A percentile compares a stretch with the other conserved stretches of the same genome.
Conservation (phyloP, 35 echinoderm and acorn worm species). For the Chiridota heheva region DNA sequence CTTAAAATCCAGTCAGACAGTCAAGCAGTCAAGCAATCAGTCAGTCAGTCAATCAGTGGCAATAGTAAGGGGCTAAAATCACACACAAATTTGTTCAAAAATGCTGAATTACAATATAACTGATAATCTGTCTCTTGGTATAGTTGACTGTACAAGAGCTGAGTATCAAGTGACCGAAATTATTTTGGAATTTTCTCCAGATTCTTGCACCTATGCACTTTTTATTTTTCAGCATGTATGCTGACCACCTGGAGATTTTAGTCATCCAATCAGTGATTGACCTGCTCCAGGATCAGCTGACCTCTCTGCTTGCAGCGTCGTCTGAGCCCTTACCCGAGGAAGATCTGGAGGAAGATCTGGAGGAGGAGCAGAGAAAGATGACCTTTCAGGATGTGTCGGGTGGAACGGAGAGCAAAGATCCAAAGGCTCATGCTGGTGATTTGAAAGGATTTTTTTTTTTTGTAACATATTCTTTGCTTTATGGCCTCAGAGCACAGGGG, state of each 20-base stretch:
- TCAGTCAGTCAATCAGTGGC: too few relatives aligned
- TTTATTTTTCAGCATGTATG: constrained; percentile 63
- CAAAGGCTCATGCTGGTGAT: not conserved
- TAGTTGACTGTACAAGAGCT: too few relatives aligned
- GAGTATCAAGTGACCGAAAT: too few relatives aligned
- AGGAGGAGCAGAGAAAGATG: not conserved
- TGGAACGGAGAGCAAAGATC: not conserved
- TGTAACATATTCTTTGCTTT: not conserved
- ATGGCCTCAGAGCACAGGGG: constrained; percentile 1
- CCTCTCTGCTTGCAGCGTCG: constrained; percentile 57
- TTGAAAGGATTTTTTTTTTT: not conserved
- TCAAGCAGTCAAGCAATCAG: too few relatives aligned
- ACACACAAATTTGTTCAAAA: too few relatives aligned
- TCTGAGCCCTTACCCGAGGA: not conserved
- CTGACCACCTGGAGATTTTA: constrained; percentile 54
- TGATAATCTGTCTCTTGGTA: too few relatives aligned
- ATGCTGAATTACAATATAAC: too few relatives aligned
- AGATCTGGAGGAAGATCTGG: not conserved
- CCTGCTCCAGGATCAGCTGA: constrained; percentile 73
- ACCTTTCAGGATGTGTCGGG: not conserved
- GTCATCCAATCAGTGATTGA: constrained; percentile 77
- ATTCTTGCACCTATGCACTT: too few relatives aligned
- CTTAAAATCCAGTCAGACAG: too few relatives aligned
- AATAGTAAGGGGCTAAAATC: too few relatives aligned
- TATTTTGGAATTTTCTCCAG: too few relatives aligned